Evolutionary conservation across 2,113 vertebrate species (phyloP), one percentile per base, ranked within the genome.

Genomic region (Eupsittula cactorum): DNA sequence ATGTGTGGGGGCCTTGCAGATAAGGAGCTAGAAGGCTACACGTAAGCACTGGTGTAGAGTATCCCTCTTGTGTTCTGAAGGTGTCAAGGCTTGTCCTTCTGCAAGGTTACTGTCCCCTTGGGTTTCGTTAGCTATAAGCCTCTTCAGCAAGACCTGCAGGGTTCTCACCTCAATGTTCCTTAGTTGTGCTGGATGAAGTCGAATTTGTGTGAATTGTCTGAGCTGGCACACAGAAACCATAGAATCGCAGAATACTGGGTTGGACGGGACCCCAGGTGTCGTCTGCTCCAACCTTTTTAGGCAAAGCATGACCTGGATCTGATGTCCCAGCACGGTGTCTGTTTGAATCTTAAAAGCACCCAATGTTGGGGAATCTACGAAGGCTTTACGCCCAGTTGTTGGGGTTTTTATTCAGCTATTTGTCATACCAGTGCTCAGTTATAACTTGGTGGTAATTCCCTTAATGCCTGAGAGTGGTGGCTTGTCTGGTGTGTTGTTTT

Each of bases 31-130:
- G 69, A 57, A 82, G 31, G 5, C 42, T 27, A 9, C 10, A 2
- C 0, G 0, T 37, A 44, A 73, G 23, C 11, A 3, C 27, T 60
- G 69, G 23, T 82, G 23, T 55, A 59, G 23, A 55, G 28, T 25
- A 50, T 70, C 37, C 6, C 10, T 47, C 46, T 78, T 82, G 33
- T 5, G 10, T 85, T 88, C 60, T 71, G 25, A 25, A 16, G 33
- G 16, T 70, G 9, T n/a, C 31, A 25, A 52, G 49, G 29, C 20
- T 57, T 42, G 23, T 16, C 41, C 29, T 89, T 46, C 33, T 86
- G 17, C 60, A 53, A 70, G 28, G 25, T 84, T 50, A 33, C 27
- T 55, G 17, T 71, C 21, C 5, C 5, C 17, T 60, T 78, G 35
- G 42, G 9, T 73, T 88, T 80, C 67, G 59, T 28, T 82, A 87